These are phyloP conservation scores for Calcarius lapponicus DNA, from an alignment of 2,797 vertebrate species.

Conservation along the genomic window DNA sequence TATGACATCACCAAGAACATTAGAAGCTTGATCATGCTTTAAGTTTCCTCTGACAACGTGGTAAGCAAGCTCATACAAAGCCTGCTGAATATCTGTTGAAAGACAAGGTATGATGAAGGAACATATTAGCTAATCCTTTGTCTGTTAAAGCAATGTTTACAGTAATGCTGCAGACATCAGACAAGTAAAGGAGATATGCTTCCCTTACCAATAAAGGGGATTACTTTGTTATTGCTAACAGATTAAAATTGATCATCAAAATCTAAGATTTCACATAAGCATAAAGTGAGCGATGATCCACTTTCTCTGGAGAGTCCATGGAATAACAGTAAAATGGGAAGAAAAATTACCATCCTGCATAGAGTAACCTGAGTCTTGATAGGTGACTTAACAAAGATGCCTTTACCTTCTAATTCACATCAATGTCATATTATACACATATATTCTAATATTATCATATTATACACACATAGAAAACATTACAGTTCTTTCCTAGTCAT, in stretches of 20 bases:
- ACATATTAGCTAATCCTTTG: not conserved
- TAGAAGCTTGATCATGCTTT: conserved; percentile 91
- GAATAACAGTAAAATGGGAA: not conserved
- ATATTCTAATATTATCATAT: not conserved
- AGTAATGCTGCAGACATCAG: not conserved
- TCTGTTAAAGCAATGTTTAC: not conserved
- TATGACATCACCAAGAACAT: conserved; percentile 90
- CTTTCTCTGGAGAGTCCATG: not conserved
- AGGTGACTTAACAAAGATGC: not conserved
- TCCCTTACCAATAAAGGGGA: not conserved
- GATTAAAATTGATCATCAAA: not conserved
- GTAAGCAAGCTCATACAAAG: conserved; percentile 92
- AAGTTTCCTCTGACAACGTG: conserved; percentile 93
- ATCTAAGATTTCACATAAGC: not conserved
- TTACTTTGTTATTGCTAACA: not conserved
- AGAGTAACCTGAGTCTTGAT: not conserved
- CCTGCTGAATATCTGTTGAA: conserved; percentile 89
- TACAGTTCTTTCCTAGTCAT: not conserved
- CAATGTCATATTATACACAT: not conserved
- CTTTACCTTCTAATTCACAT: not conserved
- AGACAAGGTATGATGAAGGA: conserved; percentile 6
- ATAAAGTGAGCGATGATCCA: not conserved
- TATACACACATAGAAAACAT: not conserved
- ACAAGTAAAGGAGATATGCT: not conserved
- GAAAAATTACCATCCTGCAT: not conserved